phyloP scores from a whole-genome alignment of 2,113 vertebrate genomes.

The Ivindomyrus marchei region DNA sequence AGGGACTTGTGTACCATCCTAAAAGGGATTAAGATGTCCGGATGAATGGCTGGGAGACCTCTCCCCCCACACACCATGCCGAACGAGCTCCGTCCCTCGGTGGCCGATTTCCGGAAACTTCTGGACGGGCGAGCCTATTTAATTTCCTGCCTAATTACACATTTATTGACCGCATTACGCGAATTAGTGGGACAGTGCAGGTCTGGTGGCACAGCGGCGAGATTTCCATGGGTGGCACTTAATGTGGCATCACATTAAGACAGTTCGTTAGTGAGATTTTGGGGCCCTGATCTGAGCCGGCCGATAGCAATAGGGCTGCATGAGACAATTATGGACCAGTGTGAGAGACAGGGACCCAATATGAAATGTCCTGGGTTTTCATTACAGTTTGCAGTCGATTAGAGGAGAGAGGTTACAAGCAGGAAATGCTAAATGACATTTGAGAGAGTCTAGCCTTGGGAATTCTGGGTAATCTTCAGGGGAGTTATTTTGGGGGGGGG shows the following conservation, averaged over 20 bases:
- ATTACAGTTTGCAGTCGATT: background rate
- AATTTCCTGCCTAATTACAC: constrained; percentile 30
- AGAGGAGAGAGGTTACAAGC: background rate
- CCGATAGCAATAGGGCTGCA: background rate
- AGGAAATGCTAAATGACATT: background rate
- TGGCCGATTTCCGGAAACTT: background rate
- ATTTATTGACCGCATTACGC: constrained; percentile 31
- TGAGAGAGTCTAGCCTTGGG: background rate
- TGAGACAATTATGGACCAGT: background rate
- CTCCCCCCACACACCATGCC: too few species aligned
- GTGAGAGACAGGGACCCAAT: background rate
- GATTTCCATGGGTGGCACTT: constrained; percentile 14
- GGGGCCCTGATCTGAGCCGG: background rate
- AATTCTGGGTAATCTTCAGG: background rate
- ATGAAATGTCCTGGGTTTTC: background rate
- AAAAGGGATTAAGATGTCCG: background rate
- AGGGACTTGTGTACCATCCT: background rate
- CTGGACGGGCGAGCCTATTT: background rate
- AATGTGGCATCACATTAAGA: background rate
- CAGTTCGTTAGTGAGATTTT: background rate
- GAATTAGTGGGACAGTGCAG: constrained; percentile 16
- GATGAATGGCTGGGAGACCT: background rate
- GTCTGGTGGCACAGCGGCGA: constrained; percentile 14
- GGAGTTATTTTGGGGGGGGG: background rate
- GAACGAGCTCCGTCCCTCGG: too few species aligned